Conservation (phyloP, 2,888 invertebrate genomes). For the Drosophila testacea region DNA sequence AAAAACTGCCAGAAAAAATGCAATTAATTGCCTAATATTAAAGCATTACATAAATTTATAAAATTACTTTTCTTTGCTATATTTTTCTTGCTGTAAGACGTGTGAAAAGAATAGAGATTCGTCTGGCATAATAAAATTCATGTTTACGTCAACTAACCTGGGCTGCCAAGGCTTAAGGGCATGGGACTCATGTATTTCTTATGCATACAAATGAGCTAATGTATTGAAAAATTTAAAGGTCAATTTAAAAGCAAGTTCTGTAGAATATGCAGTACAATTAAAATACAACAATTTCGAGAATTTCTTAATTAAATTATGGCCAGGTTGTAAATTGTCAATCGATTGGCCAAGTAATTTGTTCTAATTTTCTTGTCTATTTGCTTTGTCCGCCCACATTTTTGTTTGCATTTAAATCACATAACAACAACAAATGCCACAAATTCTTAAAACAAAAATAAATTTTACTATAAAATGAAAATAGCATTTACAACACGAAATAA, state of each 20-base stretch:
- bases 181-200: background rate
- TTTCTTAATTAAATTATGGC: conserved; percentile 13
- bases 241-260: background rate
- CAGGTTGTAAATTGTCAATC: conserved; percentile 36
- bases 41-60: conserved; percentile 30
- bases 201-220: conserved; percentile 37
- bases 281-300: background rate
- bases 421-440: conserved; percentile 48
- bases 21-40: conserved; percentile 43
- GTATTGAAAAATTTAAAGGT: conserved; percentile 13
- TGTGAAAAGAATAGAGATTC: conserved; percentile 18
- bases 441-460: conserved; percentile 55
- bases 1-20: conserved; percentile 23
- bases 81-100: conserved; percentile 21
- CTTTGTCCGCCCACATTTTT: conserved; percentile 9
- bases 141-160: conserved; percentile 49
- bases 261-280: background rate
- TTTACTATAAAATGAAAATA: conserved; percentile 42
- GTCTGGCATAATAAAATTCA: conserved; percentile 26
- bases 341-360: conserved; percentile 33
- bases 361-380: conserved; percentile 24
- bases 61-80: conserved; percentile 49
- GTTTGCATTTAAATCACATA: conserved; percentile 11
- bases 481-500: conserved; percentile 50
- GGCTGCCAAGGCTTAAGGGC: conserved; percentile 21